These are phyloP conservation scores for Tringa solitaria DNA, from an alignment of 2,113 vertebrate genomes.

Conservation along the genomic window DNA sequence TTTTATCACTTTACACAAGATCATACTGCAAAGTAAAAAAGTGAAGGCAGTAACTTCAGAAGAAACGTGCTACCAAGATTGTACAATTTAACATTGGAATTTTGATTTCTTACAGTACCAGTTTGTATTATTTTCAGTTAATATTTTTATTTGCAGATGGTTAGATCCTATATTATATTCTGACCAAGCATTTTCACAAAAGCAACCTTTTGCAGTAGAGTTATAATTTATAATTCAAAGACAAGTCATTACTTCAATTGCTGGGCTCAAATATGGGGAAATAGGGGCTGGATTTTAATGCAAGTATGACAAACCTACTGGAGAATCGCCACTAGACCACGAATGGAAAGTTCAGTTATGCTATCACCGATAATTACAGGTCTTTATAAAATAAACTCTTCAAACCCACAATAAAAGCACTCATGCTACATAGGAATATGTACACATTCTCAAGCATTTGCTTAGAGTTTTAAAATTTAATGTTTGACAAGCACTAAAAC, in stretches of 20 bases:
- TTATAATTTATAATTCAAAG: neutral
- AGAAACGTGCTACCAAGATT: neutral
- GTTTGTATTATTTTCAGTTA: slow-evolving; percentile 26
- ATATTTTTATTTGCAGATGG: slow-evolving; percentile 21
- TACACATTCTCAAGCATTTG: slow-evolving; percentile 23
- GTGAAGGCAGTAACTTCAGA: neutral
- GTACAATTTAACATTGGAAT: slow-evolving; percentile 8
- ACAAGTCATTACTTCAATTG: slow-evolving; percentile 41
- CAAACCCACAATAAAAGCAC: slow-evolving; percentile 16
- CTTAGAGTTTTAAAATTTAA: slow-evolving; percentile 24
- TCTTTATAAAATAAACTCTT: slow-evolving; percentile 15
- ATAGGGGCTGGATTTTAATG: neutral
- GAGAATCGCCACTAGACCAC: slow-evolving; percentile 11
- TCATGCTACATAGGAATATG: slow-evolving; percentile 7
- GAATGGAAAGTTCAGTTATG: slow-evolving; percentile 36
- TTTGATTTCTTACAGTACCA: slow-evolving; percentile 32
- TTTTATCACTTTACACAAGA: neutral
- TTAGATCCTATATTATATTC: neutral
- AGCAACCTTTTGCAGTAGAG: neutral
- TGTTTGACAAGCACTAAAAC: slow-evolving; percentile 29
- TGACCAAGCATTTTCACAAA: neutral
- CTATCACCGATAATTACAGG: neutral
- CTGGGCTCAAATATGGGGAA: neutral
- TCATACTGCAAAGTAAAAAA: neutral
- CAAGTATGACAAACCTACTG: neutral